phyloP scores from a whole-genome alignment of 2,797 vertebrate genomes.

The Pseudocheirus occidentalis region DNA sequence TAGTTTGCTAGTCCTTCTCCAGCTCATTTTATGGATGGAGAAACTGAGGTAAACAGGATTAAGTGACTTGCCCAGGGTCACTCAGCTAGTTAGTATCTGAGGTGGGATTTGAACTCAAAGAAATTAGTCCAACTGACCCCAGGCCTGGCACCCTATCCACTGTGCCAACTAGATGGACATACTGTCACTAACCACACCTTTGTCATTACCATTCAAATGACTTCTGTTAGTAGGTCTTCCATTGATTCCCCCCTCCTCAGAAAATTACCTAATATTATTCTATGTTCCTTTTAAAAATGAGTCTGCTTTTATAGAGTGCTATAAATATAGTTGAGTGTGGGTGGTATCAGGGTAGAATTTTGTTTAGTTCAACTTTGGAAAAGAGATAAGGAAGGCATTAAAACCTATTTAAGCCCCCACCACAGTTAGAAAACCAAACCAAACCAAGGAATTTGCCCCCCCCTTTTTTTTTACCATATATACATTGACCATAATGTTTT shows the following conservation, averaged over 20 bases:
- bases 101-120: background rate
- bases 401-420: background rate
- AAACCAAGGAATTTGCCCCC: background rate
- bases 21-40: background rate
- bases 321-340: constrained; percentile 66
- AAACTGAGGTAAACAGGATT: background rate
- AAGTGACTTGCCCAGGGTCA: background rate
- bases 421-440: background rate
- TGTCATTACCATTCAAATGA: background rate
- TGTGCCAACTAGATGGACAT: background rate
- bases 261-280: constrained; percentile 15
- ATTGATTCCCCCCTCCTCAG: constrained; percentile 19
- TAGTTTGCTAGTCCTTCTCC: background rate
- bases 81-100: background rate
- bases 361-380: background rate
- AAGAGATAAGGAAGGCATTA: background rate
- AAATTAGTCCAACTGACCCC: background rate
- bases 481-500: constrained; percentile 34
- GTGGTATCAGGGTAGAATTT: constrained; percentile 59
- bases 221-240: background rate
- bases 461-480: background rate
- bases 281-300: constrained; percentile 4
- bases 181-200: background rate
- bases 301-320: constrained; percentile 55
- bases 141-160: background rate